phyloP scores from a whole-genome alignment of 2,797 vertebrate genomes.

The Chloroceryle inda region DNA sequence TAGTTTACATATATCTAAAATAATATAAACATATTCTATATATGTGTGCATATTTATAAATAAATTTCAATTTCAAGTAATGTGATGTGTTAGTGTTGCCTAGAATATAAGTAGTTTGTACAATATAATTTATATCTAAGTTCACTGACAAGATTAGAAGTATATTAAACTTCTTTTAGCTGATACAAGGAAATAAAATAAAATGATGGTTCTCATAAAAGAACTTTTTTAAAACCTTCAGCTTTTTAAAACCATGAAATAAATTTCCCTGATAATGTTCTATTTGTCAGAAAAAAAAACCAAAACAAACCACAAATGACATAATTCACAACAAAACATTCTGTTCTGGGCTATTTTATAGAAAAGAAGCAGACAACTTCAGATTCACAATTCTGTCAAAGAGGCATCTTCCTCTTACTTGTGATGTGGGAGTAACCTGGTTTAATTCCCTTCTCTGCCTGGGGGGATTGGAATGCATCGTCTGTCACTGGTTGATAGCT shows the following conservation, averaged over 20 bases:
- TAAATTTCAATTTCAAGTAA: slow-evolving; percentile 38
- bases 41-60: slow-evolving; percentile 31
- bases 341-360: neutral
- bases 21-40: neutral
- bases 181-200: neutral
- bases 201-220: neutral
- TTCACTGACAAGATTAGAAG: neutral
- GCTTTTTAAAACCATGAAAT: neutral
- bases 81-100: neutral
- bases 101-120: neutral
- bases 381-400: slow-evolving; percentile 27
- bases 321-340: neutral
- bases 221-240: neutral
- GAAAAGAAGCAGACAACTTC: slow-evolving; percentile 7
- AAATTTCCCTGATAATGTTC: neutral
- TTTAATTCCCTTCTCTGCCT: slow-evolving; percentile 53
- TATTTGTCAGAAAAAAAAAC: neutral
- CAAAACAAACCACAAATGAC: neutral
- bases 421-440: slow-evolving; percentile 50
- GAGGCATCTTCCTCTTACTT: neutral
- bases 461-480: neutral
- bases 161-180: neutral
- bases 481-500: neutral
- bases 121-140: neutral
- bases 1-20: slow-evolving; percentile 37